Evolutionary conservation across 2,797 vertebrate genomes (phyloP).

Genomic region (Ptychadena robeensis): DNA sequence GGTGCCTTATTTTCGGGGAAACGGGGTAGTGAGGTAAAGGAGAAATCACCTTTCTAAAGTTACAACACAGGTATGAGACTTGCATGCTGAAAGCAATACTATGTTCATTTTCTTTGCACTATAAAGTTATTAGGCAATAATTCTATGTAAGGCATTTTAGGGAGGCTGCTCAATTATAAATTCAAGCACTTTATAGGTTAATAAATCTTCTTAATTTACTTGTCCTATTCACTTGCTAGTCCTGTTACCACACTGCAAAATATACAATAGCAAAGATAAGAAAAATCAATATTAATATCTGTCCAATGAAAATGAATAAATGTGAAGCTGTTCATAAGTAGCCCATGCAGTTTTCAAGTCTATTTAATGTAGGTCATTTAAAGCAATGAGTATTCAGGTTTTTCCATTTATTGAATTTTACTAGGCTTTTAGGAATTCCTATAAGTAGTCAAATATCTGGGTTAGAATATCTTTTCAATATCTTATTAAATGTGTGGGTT

Average conservation of each 20-base stretch:
- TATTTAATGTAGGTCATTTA: constrained; percentile 31
- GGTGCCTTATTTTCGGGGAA: too few species aligned
- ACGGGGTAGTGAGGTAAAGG: constrained; percentile 2
- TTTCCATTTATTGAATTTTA: background rate
- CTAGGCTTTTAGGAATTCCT: background rate
- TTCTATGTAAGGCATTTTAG: constrained; percentile 52
- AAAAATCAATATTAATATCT: constrained; percentile 60
- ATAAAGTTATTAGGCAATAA: constrained; percentile 55
- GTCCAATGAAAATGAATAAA: constrained; percentile 54
- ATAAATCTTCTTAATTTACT: constrained; percentile 61
- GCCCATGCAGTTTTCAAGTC: constrained; percentile 25
- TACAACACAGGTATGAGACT: constrained; percentile 29
- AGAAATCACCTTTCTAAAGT: constrained; percentile 37
- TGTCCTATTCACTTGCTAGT: constrained; percentile 55
- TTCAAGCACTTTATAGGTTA: constrained; percentile 57
- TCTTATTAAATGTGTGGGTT: too few species aligned
- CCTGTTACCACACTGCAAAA: constrained; percentile 57
- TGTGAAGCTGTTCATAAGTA: constrained; percentile 24
- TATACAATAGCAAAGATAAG: constrained; percentile 57
- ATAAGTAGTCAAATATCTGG: background rate
- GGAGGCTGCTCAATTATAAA: constrained; percentile 52
- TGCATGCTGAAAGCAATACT: constrained; percentile 26
- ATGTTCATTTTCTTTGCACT: constrained; percentile 42
- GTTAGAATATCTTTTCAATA: too few species aligned
- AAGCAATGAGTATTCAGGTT: background rate